A percentile compares a stretch with the other conserved stretches of the same genome.
These are phyloP conservation scores for Callimorpha dominula DNA, from an alignment of 2,888 invertebrate genomes.

Conservation along the genomic window DNA sequence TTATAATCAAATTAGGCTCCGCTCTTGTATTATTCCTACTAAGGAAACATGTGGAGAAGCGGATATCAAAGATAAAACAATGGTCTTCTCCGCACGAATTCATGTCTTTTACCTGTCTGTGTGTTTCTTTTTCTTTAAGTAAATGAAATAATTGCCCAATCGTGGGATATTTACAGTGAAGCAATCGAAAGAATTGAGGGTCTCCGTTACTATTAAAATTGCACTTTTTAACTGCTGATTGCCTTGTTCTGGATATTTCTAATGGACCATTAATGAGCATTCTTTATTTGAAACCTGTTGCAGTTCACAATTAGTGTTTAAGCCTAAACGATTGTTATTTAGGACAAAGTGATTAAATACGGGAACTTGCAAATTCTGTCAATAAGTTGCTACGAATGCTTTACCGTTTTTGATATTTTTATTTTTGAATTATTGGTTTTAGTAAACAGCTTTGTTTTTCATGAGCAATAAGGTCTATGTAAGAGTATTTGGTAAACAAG, in stretches of 20 bases:
- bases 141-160: background rate
- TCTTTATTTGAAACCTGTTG: conserved; percentile 37
- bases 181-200: conserved; percentile 10
- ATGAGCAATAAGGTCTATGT: background rate
- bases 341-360: conserved; percentile 35
- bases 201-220: background rate
- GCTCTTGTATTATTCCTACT: background rate
- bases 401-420: conserved; percentile 57
- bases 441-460: background rate
- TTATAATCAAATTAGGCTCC: background rate
- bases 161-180: background rate
- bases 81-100: background rate
- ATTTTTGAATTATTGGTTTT: conserved; percentile 38
- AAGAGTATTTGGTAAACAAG: no score
- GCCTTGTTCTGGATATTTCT: conserved; percentile 20
- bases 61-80: background rate
- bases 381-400: conserved; percentile 54
- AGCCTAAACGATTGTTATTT: conserved; percentile 32
- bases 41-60: background rate
- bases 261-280: conserved; percentile 3
- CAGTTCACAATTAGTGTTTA: conserved; percentile 26
- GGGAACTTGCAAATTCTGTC: conserved; percentile 37
- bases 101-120: background rate
- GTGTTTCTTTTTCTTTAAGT: background rate
- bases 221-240: conserved; percentile 15